A percentile compares a stretch with the other conserved stretches of the same genome.
Conservation (phyloP, 35 echinoderm and acorn worm species). For the Acanthaster planci region DNA sequence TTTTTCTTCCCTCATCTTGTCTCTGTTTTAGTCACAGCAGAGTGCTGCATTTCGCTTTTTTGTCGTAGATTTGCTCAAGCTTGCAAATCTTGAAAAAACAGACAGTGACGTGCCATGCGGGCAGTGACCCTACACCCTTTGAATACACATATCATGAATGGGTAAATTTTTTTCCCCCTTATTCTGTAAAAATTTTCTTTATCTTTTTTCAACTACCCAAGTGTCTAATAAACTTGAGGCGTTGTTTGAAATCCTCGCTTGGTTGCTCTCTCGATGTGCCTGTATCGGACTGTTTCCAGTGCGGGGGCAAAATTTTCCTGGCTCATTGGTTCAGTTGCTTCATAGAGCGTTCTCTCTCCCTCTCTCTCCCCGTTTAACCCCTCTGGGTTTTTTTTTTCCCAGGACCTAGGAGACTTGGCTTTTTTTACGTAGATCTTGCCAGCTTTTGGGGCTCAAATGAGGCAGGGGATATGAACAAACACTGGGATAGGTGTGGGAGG, state of each 20-base stretch:
- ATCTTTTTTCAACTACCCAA: not conserved
- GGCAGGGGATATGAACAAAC: constrained; percentile 25
- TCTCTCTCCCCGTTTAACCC: not conserved
- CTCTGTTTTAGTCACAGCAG: not conserved
- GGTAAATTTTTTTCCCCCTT: constrained; percentile 2
- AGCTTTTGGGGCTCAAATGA: constrained; percentile 12
- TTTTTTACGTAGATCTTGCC: not conserved
- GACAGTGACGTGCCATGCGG: constrained; percentile 19
- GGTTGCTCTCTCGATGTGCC: constrained; percentile 8
- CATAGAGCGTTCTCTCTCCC: too few species aligned
- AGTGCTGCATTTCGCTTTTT: not conserved
- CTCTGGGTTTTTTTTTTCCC: constrained; percentile 6
- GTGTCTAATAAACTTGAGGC: constrained; percentile 15
- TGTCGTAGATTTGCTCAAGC: constrained; percentile 11
- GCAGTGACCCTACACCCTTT: constrained; percentile 5
- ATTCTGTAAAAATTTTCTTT: not conserved
- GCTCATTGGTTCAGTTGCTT: constrained; percentile 8
- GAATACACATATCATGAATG: constrained; percentile 1
- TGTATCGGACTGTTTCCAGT: constrained; percentile 23
- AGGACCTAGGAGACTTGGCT: not conserved
- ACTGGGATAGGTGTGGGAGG: not conserved
- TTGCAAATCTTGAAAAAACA: constrained; percentile 27
- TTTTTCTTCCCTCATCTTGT: not conserved
- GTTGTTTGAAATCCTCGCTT: constrained; percentile 6
- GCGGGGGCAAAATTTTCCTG: not conserved